phyloP scores from a whole-genome alignment of 2,888 invertebrate species.

The Fragum whitleyi region DNA sequence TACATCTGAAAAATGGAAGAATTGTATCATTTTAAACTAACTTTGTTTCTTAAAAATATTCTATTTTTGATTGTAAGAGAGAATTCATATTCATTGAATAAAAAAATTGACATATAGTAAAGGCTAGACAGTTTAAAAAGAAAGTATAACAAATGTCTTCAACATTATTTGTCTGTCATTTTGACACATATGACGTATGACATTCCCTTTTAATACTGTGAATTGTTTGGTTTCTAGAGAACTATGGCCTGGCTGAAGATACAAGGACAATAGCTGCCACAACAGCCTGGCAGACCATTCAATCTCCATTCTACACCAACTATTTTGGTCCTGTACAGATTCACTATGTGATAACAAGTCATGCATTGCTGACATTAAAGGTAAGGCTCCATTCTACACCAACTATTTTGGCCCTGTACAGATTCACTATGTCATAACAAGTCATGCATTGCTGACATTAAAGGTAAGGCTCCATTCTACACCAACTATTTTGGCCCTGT shows the following conservation, averaged over 20 bases:
- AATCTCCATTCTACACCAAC: neutral
- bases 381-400: neutral
- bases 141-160: no score
- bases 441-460: neutral
- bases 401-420: neutral
- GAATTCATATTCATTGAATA: no score
- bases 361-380: neutral
- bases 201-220: no score
- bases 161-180: no score
- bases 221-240: no score
- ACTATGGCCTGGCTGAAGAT: neutral
- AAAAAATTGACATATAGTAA: no score
- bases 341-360: neutral
- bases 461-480: slow-evolving; percentile 1
- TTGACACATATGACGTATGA: no score
- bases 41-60: no score
- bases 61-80: no score
- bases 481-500: neutral
- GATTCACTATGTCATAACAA: neutral
- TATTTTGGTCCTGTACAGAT: neutral
- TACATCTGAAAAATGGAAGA: no score
- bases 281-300: neutral
- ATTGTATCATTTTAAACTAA: no score
- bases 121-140: no score
- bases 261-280: neutral